phyloP scores from a whole-genome alignment of 2,888 invertebrate species.

The Spilarctia lutea region DNA sequence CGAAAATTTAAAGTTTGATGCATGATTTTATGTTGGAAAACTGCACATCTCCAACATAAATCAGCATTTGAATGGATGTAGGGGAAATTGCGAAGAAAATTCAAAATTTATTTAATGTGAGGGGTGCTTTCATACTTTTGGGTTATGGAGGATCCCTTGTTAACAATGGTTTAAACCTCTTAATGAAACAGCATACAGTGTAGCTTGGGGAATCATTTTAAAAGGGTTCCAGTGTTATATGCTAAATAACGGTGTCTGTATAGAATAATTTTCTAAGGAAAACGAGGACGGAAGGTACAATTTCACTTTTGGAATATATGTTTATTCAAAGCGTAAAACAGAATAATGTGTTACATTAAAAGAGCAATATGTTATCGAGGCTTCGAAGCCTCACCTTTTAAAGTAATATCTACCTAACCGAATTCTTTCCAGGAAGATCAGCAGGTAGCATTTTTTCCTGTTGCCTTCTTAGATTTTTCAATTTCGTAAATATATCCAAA shows the following conservation, averaged over 20 bases:
- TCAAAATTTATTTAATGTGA: conserved; percentile 25
- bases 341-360: not conserved
- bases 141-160: conserved; percentile 20
- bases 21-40: not conserved
- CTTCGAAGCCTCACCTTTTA: not conserved
- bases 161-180: conserved; percentile 35
- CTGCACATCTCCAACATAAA: conserved; percentile 10
- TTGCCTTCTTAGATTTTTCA: not conserved
- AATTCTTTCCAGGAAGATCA: not conserved
- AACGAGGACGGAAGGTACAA: not conserved
- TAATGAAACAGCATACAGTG: conserved; percentile 26
- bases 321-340: not conserved
- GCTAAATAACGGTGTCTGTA: conserved; percentile 33
- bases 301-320: not conserved
- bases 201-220: conserved; percentile 33
- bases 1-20: not conserved
- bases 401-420: not conserved
- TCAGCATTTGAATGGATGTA: conserved; percentile 18
- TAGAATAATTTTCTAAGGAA: conserved; percentile 30
- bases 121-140: conserved; percentile 14
- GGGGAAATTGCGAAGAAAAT: conserved; percentile 14
- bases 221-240: conserved; percentile 48
- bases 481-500: not conserved
- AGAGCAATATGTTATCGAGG: not conserved
- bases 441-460: not conserved